Evolutionary conservation across 1,140 invertebrate genomes (phyloP), one percentile per base, ranked within the genome.

Genomic region (Drosophila ercepeae): DNA sequence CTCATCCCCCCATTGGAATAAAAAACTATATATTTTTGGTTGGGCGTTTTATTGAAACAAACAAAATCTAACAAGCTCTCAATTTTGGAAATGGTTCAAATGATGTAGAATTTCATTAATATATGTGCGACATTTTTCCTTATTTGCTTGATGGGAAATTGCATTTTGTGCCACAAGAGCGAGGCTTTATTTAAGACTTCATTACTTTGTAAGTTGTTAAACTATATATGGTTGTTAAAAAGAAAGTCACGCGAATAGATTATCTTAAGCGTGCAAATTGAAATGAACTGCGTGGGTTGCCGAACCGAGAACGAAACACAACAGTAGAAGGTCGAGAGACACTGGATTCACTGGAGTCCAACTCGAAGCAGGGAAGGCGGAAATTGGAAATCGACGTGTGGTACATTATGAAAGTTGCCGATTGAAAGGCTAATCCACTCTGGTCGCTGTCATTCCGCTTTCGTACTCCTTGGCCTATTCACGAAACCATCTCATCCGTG

Each of bases 41-140:
- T 23, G 72, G 70, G 63, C 49, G 29, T 29, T 75, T 75, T 75
- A 75, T 75, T 75, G 16, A 60, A 59, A 49, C 36, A 16, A 73
- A 73, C 60, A 44, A 51, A 64, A 51, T 55, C 19, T 73, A 63
- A 73, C 51, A 73, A 73, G 61, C 32, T 61, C 51, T 39, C 16
- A 57, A 32, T 48, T 57, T 34, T 46, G 44, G 13, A 59, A 82
- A 58, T 19, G 34, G 58, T 74, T 60, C 32, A 78, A 68, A 73
- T 52, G 45, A 63, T 57, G 42, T 53, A 49, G 49, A 81, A 58
- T 46, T 69, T 41, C 1, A 48, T 59, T 48, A 51, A 69, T 51
- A 73, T 63, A 63, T 19, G 34, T 64, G 21, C 61, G 39, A 13
- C 39, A 68, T 34, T 45, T 42, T 44, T 60, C 19, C 16, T n/a